Base-by-base conservation (phyloP, 2,888 invertebrate species). In the Trachelus iudaicus region DNA sequence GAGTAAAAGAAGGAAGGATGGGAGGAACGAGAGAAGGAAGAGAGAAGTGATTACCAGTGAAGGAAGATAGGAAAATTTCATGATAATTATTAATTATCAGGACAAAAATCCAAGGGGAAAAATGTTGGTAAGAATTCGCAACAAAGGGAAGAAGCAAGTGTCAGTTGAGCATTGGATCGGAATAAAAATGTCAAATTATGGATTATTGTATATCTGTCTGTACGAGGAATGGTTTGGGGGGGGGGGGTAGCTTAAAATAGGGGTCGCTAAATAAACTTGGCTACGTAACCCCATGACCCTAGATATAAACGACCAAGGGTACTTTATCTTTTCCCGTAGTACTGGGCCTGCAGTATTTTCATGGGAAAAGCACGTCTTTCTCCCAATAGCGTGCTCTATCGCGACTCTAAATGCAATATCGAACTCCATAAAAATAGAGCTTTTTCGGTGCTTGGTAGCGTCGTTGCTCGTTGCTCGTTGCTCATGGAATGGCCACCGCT, bases 371-470 rank as follows among this genome's bases (percentile, higher is more conserved):
- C 56, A 56, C 56, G 56, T 56, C 56, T 56, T 23, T 33, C 37
- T 56, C 15, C 56, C 23, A 56, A 56, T 56, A 82, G 79, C 83
- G 87, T 88, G 87, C 84, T 80, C 86, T 89, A 89, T 89, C 89
- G 85, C 88, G 84, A 85, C 84, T 86, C 86, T 84, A 84, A 88
- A 88, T 87, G 87, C 86, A 87, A 88, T 88, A 88, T 89, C 85
- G 85, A 85, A 83, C 84, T 84, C 85, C 87, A 88, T 89, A 89
- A 88, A 88, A 88, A 87, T 88, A 89, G 88, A 89, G 84, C 86
- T 88, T 86, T 87, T 89, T 89, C 87, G 85, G 81, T 82, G 86
- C 85, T 83, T 82, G 81, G 81, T 79, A 78, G 81, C 79, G 81
- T 81, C 81, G 80, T 76, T 75, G 79, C 80, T 73, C 75, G 77